Percentiles rank a stretch among this genome's conserved stretches.
phyloP scores from a whole-genome alignment of 92 coral and sea anemone species.

The Scolanthus callimorphus region DNA sequence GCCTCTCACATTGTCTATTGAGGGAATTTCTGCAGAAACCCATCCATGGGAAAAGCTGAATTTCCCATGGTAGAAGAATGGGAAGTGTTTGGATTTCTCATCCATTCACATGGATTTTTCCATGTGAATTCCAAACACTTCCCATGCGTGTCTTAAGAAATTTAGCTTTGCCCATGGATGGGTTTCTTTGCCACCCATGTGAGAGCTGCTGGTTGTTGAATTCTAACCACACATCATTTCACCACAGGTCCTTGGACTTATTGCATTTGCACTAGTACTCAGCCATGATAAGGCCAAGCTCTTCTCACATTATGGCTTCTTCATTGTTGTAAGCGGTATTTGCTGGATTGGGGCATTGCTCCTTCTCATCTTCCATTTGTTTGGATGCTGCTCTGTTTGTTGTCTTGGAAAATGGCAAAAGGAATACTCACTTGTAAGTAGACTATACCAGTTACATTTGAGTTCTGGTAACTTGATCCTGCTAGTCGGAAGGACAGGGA shows the following conservation, averaged over 20 bases:
- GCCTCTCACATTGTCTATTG: neutral
- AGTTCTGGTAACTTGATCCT: too few relatives aligned
- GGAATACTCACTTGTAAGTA: conserved; percentile 88
- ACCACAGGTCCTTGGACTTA: conserved; percentile 70
- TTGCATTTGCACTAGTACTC: conserved; percentile 81
- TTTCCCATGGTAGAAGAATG: too few relatives aligned
- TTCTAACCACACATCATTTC: too few relatives aligned
- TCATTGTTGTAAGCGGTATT: conserved; percentile 87
- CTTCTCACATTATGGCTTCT: conserved; percentile 97
- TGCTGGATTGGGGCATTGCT: conserved; percentile 85
- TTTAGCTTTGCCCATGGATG: too few relatives aligned
- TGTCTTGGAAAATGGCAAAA: conserved; percentile 94
- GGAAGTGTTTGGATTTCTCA: too few relatives aligned
- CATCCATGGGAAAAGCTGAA: too few relatives aligned
- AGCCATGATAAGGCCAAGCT: conserved; percentile 64
- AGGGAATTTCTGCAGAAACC: neutral
- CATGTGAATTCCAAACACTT: too few relatives aligned
- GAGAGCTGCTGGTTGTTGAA: too few relatives aligned
- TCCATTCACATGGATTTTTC: neutral
- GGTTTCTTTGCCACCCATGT: too few relatives aligned
- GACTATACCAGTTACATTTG: too few relatives aligned
- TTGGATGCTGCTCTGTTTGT: conserved; percentile 83
- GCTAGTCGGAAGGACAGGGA: too few relatives aligned
- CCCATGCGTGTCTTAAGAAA: too few relatives aligned
- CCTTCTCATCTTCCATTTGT: conserved; percentile 63